Evolutionary conservation across 2,797 vertebrate species (phyloP), one percentile per base, ranked within the genome.

Genomic region (Chromobotia macracanthus): DNA sequence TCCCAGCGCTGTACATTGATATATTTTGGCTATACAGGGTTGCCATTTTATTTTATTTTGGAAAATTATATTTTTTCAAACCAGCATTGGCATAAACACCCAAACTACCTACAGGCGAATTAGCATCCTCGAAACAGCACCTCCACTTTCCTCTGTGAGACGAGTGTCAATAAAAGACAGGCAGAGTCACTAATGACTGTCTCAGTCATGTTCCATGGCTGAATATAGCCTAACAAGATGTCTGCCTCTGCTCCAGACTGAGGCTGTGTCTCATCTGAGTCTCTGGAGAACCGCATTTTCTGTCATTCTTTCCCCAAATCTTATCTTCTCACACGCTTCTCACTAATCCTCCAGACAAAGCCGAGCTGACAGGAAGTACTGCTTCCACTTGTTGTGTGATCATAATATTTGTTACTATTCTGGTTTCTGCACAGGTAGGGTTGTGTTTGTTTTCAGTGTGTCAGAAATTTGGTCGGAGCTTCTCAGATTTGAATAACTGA

Each of bases 301-400:
- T 70, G 56, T 71, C 58, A 65, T 66, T 79, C 60, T 65, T 65
- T 55, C 55, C 60, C 64, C 15, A 21, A 71, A 64, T 5, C 16
- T 79, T 72, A 60, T 18, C 46, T 66, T 65, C 61, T 73, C 70
- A 35, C 48, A 16, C 38, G 41, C 55, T 79, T 64, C 67, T 79
- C 70, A 76, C 78, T 55, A 72, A 77, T 85, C 71, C 75, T 66
- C 51, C 56, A 79, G 65, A 80, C 68, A 68, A 76, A 68, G 80
- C 63, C 76, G 55, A 75, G 72, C 71, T 79, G 79, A 79, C 71
- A 71, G 56, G 55, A 72, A 53, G 56, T 21, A 71, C 76, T 71
- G 67, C 46, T 64, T 71, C 31, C 16, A 60, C 58, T 71, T 63
- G 55, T 64, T 70, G 76, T 78, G 76, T 76, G 64, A 31, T 79